Percentiles rank a stretch among this genome's conserved stretches.
Conservation (phyloP, 2,113 vertebrate species). For the Corythoichthys haematopterus region DNA sequence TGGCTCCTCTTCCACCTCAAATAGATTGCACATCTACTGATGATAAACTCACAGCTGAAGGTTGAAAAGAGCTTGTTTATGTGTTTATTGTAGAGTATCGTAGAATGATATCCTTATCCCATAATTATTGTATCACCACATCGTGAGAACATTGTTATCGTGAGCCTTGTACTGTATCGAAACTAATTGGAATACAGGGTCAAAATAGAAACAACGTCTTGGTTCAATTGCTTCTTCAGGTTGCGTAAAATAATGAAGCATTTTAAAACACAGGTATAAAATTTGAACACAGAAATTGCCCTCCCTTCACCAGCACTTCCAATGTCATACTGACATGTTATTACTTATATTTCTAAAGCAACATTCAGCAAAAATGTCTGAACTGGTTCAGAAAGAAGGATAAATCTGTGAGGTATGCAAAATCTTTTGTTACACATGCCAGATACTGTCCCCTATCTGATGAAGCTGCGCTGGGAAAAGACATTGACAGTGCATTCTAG, state of each 20-base stretch:
- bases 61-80: too few relatives aligned
- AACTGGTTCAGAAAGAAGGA: conserved; percentile 16
- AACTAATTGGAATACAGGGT: background rate
- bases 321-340: conserved; percentile 1
- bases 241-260: background rate
- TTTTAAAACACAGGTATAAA: background rate
- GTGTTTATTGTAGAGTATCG: too few relatives aligned
- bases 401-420: conserved; percentile 34
- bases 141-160: too few relatives aligned
- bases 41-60: too few relatives aligned
- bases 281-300: background rate
- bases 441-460: conserved; percentile 19
- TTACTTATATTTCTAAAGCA: conserved; percentile 13
- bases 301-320: background rate
- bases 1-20: too few relatives aligned
- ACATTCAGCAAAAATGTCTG: conserved; percentile 28
- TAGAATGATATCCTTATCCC: too few relatives aligned
- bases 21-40: too few relatives aligned
- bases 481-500: conserved; percentile 6
- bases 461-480: conserved; percentile 4
- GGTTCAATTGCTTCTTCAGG: background rate
- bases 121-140: too few relatives aligned
- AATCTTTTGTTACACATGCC: conserved; percentile 31
- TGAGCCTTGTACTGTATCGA: too few relatives aligned
- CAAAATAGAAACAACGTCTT: background rate